Base-by-base conservation (phyloP, 2,888 invertebrate species). In the Dromius quadrimaculatus region DNA sequence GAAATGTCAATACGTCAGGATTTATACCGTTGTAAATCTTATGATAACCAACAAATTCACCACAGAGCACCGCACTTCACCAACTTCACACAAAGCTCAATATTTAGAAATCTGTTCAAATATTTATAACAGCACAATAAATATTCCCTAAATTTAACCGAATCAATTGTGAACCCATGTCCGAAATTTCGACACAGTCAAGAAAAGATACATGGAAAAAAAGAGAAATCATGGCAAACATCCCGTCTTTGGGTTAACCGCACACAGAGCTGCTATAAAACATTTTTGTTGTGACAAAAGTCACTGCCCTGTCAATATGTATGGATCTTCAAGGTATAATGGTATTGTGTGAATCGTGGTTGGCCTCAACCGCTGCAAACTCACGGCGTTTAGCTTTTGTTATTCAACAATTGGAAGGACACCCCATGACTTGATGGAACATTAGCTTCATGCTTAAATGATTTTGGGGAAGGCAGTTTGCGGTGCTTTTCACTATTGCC, bases 201-300 rank as follows among this genome's bases (percentile, higher is more conserved):
- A 11, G 15, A 15, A 47, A 47, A n/a, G 9, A 23, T 13, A 13
- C 9, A 3, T 11, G n/a, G n/a, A 36, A 11, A 3, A 36, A 6
- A 41, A 41, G 41, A 41, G 15, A 15, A 41, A 36, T 13, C 11
- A 4, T 13, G 11, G 41, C 41, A 41, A 41, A 13, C 41, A 15
- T 41, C 41, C 41, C 15, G 15, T 15, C 15, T 20, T 57, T 34
- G 17, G 57, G 57, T 57, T 57, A 34, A 28, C 57, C 57, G 13
- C 17, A 5, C 43, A 47, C 47, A 47, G 23, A 4, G 15, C 17
- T 22, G 17, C 61, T 22, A 62, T 62, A 64, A 64, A 45, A 64
- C 45, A 45, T 64, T 64, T 47, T 32, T 65, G 54, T 65, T 65
- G 65, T 65, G 65, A 65, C 65, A 19, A 65, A 65, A 54, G 64